Conservation (phyloP, 1,140 invertebrate species). For the Microplitis demolitor region DNA sequence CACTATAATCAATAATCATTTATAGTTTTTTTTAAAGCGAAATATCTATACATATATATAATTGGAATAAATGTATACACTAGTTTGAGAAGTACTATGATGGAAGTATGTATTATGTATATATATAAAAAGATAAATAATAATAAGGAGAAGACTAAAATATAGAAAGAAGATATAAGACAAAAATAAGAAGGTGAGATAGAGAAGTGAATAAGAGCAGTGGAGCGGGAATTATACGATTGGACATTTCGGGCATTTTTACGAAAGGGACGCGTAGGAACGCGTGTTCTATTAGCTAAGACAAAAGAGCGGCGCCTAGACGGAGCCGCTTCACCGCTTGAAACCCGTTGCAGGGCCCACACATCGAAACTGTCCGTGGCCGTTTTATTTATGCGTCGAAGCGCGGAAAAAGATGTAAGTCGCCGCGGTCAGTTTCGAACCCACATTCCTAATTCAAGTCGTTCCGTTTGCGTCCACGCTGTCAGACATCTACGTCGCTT, state of each 20-base stretch:
- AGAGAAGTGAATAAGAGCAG: conserved; percentile 35
- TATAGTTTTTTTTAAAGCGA: too few species aligned
- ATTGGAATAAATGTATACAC: neutral
- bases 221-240: conserved; percentile 55
- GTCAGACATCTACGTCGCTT: conserved; percentile 1
- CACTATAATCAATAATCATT: too few species aligned
- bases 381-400: conserved; percentile 60
- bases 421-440: conserved; percentile 29
- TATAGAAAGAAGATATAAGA: conserved; percentile 20
- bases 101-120: too few species aligned
- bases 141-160: neutral
- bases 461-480: neutral
- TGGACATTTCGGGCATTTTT: conserved; percentile 58
- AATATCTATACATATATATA: too few species aligned
- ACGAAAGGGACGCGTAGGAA: conserved; percentile 56
- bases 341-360: conserved; percentile 24
- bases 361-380: conserved; percentile 50
- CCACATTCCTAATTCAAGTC: conserved; percentile 44
- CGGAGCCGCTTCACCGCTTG: conserved; percentile 16
- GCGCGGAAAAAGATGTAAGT: conserved; percentile 61
- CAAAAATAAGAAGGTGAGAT: conserved; percentile 8
- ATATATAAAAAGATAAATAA: neutral
- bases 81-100: too few species aligned
- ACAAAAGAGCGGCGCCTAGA: conserved; percentile 62
- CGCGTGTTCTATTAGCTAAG: conserved; percentile 61